Evolutionary conservation across 2,797 vertebrate species (phyloP), one percentile per base, ranked within the genome.

Genomic region (Micrastur ruficollis): DNA sequence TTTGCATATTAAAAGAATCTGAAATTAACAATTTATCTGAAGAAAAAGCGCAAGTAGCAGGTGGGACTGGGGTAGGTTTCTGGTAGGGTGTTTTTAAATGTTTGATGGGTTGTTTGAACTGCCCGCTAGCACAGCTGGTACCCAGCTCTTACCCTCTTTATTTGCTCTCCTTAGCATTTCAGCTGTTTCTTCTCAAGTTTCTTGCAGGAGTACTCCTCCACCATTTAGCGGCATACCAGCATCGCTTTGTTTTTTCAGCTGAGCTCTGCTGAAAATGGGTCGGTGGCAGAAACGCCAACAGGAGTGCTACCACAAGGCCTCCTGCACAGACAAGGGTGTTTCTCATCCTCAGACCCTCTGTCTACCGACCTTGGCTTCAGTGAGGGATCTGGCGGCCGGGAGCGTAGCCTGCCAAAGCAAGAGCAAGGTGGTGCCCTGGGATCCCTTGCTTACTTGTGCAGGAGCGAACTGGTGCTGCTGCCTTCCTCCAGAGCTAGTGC

Each of bases 181-280:
- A 63, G 66, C 31, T 40, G 52, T 72, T 82, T 44, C 17, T 44
- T 81, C 31, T 47, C 70, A 8, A 17, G 84, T 27, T 86, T 79
- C 71, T 14, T 32, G 44, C 68, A 4, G 38, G 26, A 75, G 42
- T 15, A 23, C 36, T 81, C 31, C 53, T 61, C 42, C 26, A 23
- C 6, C 15, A 2, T 38, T 58, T 40, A 38, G 22, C 25, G 0
- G 32, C 1, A 1, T 36, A 8, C 29, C 14, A 25, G 29, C n/a
- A 18, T n/a, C 1, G 2, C 62, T 61, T 61, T 47, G 53, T 5
- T 67, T 73, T 73, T 38, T 32, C 56, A 61, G 49, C 44, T n/a
- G 9, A 65, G 50, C 71, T 49, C 47, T 40, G 32, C 81, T 50
- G 81, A 38, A 52, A 63, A 52, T 3, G 15, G 11, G 4, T 34